Evolutionary conservation across 2,888 invertebrate species (phyloP).

Genomic region (Rhagophthalmus giganteus): DNA sequence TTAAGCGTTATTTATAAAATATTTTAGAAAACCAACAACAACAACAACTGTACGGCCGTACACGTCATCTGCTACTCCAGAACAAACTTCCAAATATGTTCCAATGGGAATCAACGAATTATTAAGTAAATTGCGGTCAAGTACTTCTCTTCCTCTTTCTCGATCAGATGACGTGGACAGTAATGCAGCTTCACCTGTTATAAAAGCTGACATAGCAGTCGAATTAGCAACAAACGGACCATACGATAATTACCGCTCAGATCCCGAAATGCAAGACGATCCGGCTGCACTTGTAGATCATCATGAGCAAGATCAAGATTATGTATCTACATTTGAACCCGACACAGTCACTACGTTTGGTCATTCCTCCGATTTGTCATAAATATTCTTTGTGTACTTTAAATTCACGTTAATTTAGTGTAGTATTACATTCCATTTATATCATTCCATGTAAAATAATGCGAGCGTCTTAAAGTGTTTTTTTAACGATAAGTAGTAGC

Average conservation of each 20-base stretch:
- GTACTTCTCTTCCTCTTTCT: conserved; percentile 51
- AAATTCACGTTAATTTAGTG: conserved; percentile 27
- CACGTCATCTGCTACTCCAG: conserved; percentile 56
- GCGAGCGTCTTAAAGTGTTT: not conserved
- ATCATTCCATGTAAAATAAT: conserved; percentile 36
- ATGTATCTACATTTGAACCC: conserved; percentile 63
- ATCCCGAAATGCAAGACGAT: conserved; percentile 59
- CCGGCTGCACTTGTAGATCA: conserved; percentile 59
- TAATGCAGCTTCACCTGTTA: conserved; percentile 46
- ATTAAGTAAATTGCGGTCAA: conserved; percentile 61
- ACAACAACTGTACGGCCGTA: conserved; percentile 62
- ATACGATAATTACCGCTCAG: conserved; percentile 59
- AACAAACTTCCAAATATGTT: conserved; percentile 28
- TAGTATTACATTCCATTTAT: conserved; percentile 21
- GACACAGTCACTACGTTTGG: conserved; percentile 57
- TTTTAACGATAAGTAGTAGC: conserved; percentile 7
- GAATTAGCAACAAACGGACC: conserved; percentile 63
- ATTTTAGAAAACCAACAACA: conserved; percentile 60
- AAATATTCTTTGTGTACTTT: conserved; percentile 30
- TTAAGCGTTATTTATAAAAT: not conserved
- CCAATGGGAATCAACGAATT: conserved; percentile 61
- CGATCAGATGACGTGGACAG: conserved; percentile 51
- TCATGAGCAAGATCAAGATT: conserved; percentile 56
- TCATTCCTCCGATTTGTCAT: conserved; percentile 39
- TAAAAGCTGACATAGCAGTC: conserved; percentile 45